Percentiles rank a stretch among this genome's conserved stretches.
These are phyloP conservation scores for Thymelicus lineola DNA, from an alignment of 2,888 invertebrate genomes.

Conservation along the genomic window DNA sequence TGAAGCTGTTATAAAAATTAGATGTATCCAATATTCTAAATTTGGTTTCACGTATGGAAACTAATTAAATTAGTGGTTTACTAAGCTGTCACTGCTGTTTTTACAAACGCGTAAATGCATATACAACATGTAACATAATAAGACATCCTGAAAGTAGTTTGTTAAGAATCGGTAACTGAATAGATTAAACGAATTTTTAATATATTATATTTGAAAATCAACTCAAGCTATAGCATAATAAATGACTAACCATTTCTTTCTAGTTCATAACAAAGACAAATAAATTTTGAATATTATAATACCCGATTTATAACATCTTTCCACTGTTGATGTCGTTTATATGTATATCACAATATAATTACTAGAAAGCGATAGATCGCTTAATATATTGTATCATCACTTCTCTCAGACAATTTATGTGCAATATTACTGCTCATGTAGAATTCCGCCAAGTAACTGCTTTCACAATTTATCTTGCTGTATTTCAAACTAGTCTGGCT, in stretches of 20 bases:
- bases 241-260: background rate
- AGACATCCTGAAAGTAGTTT: no score
- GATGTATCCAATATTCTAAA: no score
- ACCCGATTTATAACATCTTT: background rate
- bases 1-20: no score
- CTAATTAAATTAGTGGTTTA: no score
- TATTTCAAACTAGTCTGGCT: conserved; percentile 29
- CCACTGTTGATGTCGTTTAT: conserved; percentile 6
- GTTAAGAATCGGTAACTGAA: no score
- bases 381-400: conserved; percentile 36
- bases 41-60: no score
- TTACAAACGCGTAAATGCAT: no score
- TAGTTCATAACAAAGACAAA: background rate
- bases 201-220: no score
- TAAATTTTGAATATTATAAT: background rate
- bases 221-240: background rate
- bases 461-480: conserved; percentile 36
- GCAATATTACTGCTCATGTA: conserved; percentile 34
- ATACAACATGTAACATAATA: no score
- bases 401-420: conserved; percentile 30
- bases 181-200: no score
- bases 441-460: conserved; percentile 34
- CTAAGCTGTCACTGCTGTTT: no score
- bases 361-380: conserved; percentile 28
- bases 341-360: conserved; percentile 11